Conservation (phyloP, 1,140 invertebrate genomes). For the Drosophila tani region DNA sequence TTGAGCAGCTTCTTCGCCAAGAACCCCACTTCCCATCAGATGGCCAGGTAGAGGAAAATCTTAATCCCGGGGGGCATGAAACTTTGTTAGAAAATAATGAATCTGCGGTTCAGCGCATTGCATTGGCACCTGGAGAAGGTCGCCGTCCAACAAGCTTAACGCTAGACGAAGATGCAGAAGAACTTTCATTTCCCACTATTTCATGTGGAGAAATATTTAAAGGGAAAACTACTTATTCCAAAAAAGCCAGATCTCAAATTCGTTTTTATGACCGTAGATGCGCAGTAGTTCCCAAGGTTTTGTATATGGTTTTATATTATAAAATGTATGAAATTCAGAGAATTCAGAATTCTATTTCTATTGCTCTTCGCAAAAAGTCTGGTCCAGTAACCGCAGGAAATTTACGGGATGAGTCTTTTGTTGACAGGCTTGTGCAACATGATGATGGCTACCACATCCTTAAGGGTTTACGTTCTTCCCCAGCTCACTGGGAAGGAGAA, state of each 20-base stretch:
- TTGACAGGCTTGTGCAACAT: no score
- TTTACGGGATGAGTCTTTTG: no score
- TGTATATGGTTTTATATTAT: neutral
- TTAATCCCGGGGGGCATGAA: neutral
- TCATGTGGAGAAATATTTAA: neutral
- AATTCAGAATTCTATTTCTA: neutral
- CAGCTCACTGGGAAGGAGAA: no score
- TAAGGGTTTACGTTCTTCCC: no score
- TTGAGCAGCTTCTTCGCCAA: neutral
- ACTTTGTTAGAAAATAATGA: neutral
- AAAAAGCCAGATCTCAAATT: neutral
- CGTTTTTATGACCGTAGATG: neutral
- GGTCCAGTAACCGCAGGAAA: neutral
- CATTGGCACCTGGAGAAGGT: neutral
- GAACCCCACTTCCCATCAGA: neutral
- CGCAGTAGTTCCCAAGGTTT: conserved; percentile 4
- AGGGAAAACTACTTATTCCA: neutral
- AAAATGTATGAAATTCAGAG: neutral
- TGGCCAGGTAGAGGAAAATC: neutral
- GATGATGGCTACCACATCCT: no score
- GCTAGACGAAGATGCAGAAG: neutral
- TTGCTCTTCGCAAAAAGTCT: neutral
- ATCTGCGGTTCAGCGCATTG: neutral
- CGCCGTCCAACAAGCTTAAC: neutral
- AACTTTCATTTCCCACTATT: neutral